Evolutionary conservation across 2,113 vertebrate species (phyloP).

Genomic region (Chamaetylas fuelleborni): DNA sequence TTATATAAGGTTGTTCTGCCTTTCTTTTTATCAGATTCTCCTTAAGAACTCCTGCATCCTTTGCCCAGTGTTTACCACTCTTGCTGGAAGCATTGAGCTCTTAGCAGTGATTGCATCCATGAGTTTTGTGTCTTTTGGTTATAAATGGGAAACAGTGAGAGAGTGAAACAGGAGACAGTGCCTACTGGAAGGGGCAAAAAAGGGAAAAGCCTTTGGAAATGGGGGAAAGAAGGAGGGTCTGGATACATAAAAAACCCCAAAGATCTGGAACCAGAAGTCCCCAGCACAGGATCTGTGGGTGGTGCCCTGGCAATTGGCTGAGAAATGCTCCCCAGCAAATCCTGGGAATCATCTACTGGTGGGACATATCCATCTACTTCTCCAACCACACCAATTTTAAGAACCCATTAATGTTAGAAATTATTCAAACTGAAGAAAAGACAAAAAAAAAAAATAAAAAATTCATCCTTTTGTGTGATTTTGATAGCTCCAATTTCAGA

Average conservation of each 20-base stretch:
- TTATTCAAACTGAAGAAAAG: neutral
- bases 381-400: neutral
- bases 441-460: neutral
- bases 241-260: neutral
- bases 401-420: neutral
- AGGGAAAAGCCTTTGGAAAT: neutral
- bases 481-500: neutral
- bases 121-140: neutral
- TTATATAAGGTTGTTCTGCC: neutral
- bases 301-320: neutral
- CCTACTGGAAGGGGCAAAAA: neutral
- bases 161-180: neutral
- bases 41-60: neutral
- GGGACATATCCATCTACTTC: neutral
- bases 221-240: neutral
- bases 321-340: neutral
- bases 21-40: neutral
- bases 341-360: neutral
- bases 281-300: neutral
- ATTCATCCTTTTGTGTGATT: neutral
- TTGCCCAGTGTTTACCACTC: rapidly evolving
- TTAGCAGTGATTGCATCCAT: neutral
- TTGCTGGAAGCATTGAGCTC: neutral
- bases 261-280: rapidly evolving
- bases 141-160: neutral